Conservation (phyloP, 2,888 invertebrate genomes). For the Capitulum mitella region DNA sequence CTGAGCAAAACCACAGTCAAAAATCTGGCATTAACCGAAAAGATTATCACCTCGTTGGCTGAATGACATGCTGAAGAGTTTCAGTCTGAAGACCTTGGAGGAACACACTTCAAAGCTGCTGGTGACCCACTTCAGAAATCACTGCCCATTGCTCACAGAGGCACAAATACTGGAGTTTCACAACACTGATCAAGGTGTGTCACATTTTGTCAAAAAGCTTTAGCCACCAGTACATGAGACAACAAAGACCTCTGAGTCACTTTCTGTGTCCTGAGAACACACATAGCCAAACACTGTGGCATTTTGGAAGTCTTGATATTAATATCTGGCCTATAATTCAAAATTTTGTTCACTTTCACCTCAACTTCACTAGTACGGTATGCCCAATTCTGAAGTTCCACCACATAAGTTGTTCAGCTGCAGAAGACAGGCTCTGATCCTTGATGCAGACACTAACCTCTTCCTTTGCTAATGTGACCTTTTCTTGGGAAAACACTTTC, state of each 20-base stretch:
- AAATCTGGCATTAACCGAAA: not conserved
- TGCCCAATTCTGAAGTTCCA: not conserved
- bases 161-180: not conserved
- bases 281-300: no score
- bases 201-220: not conserved
- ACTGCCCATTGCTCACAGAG: not conserved
- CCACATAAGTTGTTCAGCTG: no score
- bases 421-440: no score
- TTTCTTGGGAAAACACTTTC: not conserved
- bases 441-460: no score
- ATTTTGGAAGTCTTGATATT: no score
- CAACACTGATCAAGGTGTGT: not conserved
- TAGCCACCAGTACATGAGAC: no score
- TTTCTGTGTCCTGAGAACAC: not conserved
- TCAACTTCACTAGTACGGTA: not conserved
- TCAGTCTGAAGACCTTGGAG: not conserved
- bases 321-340: no score
- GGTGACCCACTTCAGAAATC: not conserved
- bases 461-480: not conserved
- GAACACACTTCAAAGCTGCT: not conserved
- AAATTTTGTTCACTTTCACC: no score
- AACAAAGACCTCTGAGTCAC: not conserved
- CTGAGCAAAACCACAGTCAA: not conserved
- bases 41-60: not conserved
- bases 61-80: no score